Conservation (phyloP, 2,888 invertebrate species). For the Beris chalybata region DNA sequence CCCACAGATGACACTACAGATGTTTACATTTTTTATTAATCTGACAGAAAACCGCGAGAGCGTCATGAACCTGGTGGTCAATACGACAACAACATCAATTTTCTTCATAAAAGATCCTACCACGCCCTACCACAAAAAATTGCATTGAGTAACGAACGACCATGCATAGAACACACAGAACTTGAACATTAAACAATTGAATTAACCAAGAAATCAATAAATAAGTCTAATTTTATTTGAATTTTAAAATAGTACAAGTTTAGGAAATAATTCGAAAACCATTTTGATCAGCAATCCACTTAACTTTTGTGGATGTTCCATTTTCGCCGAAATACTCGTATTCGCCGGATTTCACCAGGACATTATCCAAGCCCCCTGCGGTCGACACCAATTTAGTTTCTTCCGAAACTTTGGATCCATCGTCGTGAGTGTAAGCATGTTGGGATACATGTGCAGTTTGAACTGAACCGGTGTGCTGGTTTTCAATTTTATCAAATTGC, state of each 20-base stretch:
- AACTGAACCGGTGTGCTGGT: background rate
- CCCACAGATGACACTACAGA: no score
- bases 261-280: conserved; percentile 31
- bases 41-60: no score
- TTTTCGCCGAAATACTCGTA: conserved; percentile 30
- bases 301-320: conserved; percentile 30
- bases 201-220: no score
- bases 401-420: conserved; percentile 34
- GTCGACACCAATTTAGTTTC: conserved; percentile 20
- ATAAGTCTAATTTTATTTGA: no score
- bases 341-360: conserved; percentile 32
- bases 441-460: background rate
- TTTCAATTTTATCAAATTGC: background rate
- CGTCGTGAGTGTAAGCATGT: conserved; percentile 26
- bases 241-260: background rate
- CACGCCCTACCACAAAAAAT: no score
- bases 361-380: conserved; percentile 16
- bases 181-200: no score
- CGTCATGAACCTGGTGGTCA: no score
- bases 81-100: no score
- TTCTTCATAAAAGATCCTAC: no score
- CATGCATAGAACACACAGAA: no score
- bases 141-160: no score
- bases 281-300: conserved; percentile 36
- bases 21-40: no score